Evolutionary conservation across 2,113 vertebrate species (phyloP).

Genomic region (Corythoichthys intestinalis): DNA sequence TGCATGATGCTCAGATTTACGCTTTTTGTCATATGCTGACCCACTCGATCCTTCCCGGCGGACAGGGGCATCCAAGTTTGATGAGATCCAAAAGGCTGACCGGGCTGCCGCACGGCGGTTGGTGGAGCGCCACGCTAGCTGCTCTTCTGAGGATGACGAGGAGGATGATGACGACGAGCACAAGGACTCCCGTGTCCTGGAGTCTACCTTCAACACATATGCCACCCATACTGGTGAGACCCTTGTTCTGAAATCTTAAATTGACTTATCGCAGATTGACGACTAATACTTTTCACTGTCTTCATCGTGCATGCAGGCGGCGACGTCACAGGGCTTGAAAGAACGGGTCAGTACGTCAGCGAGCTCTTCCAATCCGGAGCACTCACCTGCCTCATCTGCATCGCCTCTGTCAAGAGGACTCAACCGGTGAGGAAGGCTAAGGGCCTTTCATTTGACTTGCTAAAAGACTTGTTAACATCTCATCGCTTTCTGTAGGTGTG

Average conservation of each 20-base stretch:
- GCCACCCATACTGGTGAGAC: constrained; percentile 83
- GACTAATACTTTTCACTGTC: neutral
- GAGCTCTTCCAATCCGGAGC: constrained; percentile 92
- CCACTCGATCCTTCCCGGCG: neutral
- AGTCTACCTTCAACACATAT: constrained; percentile 87
- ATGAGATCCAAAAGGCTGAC: constrained; percentile 89
- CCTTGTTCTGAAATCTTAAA: too few relatives aligned
- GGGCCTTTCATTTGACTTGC: neutral
- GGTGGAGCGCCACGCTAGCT: constrained; percentile 76
- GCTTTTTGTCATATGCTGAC: neutral
- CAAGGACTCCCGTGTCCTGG: constrained; percentile 80
- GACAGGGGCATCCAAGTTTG: constrained; percentile 83
- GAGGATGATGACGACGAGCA: constrained; percentile 75
- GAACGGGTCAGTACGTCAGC: constrained; percentile 88
- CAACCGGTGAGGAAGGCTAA: constrained; percentile 78
- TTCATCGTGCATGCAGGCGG: constrained; percentile 70
- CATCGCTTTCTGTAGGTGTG: constrained; percentile 79
- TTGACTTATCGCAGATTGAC: too few relatives aligned
- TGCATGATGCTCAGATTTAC: neutral
- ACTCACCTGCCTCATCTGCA: constrained; percentile 94
- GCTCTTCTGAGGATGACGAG: constrained; percentile 79
- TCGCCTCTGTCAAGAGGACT: constrained; percentile 89
- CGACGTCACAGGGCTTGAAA: constrained; percentile 78
- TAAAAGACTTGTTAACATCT: neutral
- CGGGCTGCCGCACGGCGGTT: constrained; percentile 84